These are phyloP conservation scores for Cryptoprocta ferox DNA, from an alignment of 2,797 vertebrate genomes.

Conservation along the genomic window DNA sequence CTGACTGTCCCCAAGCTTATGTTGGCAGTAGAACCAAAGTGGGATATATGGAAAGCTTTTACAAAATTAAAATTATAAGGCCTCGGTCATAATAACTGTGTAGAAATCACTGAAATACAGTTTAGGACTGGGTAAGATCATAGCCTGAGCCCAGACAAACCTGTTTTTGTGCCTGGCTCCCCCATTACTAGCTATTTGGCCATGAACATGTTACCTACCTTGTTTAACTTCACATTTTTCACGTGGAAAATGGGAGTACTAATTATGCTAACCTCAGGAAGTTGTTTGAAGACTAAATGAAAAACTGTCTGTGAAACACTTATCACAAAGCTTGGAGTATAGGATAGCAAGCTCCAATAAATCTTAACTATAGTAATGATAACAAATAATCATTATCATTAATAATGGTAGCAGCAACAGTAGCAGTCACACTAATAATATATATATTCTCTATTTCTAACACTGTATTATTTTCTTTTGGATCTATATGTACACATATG, in stretches of 20 bases:
- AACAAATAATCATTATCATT: background rate
- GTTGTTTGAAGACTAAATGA: background rate
- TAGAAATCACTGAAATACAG: background rate
- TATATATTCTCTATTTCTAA: conserved; percentile 5
- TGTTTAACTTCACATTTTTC: background rate
- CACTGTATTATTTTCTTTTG: background rate
- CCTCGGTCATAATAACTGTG: background rate
- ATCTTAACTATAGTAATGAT: conserved; percentile 18
- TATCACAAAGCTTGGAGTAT: background rate
- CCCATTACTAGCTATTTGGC: background rate
- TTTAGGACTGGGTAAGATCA: background rate
- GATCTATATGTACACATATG: background rate
- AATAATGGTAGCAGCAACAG: background rate
- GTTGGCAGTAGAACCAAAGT: background rate
- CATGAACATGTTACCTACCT: background rate
- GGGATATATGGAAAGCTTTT: background rate
- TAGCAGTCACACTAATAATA: background rate
- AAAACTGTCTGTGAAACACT: background rate
- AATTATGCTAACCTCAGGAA: conserved; percentile 1
- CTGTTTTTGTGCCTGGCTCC: background rate
- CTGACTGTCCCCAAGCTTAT: background rate
- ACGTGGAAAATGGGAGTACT: background rate
- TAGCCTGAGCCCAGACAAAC: background rate
- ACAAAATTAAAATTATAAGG: conserved; percentile 25
- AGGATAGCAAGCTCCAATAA: background rate